phyloP scores from a whole-genome alignment of 2,113 vertebrate species.

The Scomber japonicus region DNA sequence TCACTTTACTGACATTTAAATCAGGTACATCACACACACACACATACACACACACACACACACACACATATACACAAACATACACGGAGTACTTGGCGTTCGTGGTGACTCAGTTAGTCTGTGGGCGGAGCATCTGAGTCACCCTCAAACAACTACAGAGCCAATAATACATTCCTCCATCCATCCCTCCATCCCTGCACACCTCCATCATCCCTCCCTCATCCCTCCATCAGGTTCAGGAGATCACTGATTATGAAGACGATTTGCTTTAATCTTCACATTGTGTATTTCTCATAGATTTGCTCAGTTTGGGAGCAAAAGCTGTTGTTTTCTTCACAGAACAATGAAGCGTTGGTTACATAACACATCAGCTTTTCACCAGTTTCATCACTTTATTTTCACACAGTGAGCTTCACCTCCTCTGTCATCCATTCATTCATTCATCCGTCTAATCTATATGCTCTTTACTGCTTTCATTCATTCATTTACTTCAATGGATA shows the following conservation, averaged over 20 bases:
- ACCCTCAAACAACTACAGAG: slow-evolving; percentile 70
- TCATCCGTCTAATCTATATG: background rate
- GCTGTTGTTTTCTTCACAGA: background rate
- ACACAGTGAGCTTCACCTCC: background rate
- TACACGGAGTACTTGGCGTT: slow-evolving; percentile 57
- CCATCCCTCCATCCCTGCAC: slow-evolving; percentile 55
- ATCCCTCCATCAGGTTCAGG: slow-evolving; percentile 50
- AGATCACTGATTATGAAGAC: slow-evolving; percentile 11
- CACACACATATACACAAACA: slow-evolving; percentile 47
- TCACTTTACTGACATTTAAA: slow-evolving; percentile 82
- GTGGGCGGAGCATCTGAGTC: slow-evolving; percentile 82
- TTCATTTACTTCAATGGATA: background rate
- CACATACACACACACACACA: slow-evolving; percentile 41
- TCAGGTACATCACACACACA: slow-evolving; percentile 73
- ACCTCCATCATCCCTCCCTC: slow-evolving; percentile 43
- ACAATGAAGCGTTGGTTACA: slow-evolving; percentile 6
- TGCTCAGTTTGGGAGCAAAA: background rate
- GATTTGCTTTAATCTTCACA: background rate
- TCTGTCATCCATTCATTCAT: background rate
- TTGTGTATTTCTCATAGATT: background rate
- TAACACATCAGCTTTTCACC: slow-evolving; percentile 1
- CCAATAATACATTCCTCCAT: slow-evolving; percentile 74
- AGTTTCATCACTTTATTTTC: background rate
- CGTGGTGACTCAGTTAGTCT: slow-evolving; percentile 74
- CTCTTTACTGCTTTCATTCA: background rate